phyloP scores from a whole-genome alignment of 2,888 invertebrate species.

The Trichogramma evanescens region DNA sequence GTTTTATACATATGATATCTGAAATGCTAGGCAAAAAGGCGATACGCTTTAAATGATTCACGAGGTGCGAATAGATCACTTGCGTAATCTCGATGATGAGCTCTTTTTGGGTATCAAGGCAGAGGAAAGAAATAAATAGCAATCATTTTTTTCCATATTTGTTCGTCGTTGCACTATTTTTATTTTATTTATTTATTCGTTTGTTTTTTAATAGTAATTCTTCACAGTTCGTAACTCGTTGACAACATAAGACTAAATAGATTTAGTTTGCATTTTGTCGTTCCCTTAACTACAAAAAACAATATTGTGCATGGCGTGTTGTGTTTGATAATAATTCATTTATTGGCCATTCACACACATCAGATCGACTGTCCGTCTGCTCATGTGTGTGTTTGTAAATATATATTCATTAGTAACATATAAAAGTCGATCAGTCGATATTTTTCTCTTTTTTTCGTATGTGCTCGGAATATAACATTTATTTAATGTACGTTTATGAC shows the following conservation, averaged over 20 bases:
- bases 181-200: slow-evolving; percentile 17
- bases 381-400: not conserved
- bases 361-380: not conserved
- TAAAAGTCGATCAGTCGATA: not conserved
- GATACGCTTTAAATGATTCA: no score
- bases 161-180: slow-evolving; percentile 17
- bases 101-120: not conserved
- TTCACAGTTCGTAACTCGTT: slow-evolving; percentile 22
- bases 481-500: slow-evolving; percentile 8
- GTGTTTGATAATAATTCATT: no score
- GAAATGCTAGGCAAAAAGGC: no score
- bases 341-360: not conserved
- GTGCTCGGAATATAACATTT: slow-evolving; percentile 11
- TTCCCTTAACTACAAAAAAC: no score
- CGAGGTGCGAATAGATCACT: no score
- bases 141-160: slow-evolving; percentile 4
- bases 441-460: slow-evolving; percentile 9
- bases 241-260: slow-evolving; percentile 42
- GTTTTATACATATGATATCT: no score
- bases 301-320: no score
- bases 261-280: slow-evolving; percentile 30
- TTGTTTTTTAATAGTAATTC: not conserved
- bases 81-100: no score
- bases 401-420: no score
- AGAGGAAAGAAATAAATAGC: not conserved